Evolutionary conservation across 2,113 vertebrate species (phyloP).

Genomic region (Noctilio leporinus): DNA sequence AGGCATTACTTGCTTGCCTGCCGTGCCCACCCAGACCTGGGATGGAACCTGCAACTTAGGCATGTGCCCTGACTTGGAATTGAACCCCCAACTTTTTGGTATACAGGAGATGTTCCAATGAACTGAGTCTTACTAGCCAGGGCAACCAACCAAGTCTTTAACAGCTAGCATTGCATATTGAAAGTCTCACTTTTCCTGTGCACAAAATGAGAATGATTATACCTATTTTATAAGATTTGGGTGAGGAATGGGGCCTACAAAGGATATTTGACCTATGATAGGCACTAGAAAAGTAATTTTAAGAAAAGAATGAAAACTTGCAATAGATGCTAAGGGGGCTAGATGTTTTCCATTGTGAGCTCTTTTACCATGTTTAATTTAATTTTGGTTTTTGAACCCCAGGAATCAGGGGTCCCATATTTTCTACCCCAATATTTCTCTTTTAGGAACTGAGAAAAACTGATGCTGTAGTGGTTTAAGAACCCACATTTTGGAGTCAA

Average conservation of each 20-base stretch:
- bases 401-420: neutral
- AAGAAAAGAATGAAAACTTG: neutral
- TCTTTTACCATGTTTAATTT: neutral
- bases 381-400: neutral
- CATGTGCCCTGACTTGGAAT: too few species aligned
- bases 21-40: too few species aligned
- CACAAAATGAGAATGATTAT: neutral
- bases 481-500: neutral
- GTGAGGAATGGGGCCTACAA: neutral
- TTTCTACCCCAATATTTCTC: neutral
- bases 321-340: neutral
- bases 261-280: neutral
- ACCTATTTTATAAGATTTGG: neutral
- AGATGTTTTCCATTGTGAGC: neutral
- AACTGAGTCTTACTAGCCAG: too few species aligned
- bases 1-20: too few species aligned
- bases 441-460: neutral
- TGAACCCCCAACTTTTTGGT: too few species aligned
- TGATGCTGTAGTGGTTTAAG: neutral
- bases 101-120: too few species aligned
- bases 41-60: too few species aligned
- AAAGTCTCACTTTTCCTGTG: neutral
- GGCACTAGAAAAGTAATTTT: neutral
- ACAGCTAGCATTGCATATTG: neutral
- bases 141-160: neutral